Percentiles rank a stretch among this genome's conserved stretches.
Evolutionary conservation across 2,113 vertebrate species (phyloP).

Genomic region (Corythoichthys haematopterus): DNA sequence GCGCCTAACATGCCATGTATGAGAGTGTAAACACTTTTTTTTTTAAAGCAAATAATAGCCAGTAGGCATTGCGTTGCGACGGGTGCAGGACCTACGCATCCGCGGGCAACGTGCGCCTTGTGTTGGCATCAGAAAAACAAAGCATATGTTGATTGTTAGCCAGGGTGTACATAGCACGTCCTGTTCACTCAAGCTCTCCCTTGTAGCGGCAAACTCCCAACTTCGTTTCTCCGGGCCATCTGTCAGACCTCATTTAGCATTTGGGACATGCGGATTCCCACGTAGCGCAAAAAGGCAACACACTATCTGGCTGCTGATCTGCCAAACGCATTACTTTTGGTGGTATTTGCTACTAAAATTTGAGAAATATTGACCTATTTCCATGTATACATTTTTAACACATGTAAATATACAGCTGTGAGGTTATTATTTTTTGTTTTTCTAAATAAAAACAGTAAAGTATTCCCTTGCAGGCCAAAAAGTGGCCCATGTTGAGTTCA

Average conservation of each 20-base stretch:
- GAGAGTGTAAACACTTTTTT: slow-evolving; percentile 59
- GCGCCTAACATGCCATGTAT: slow-evolving; percentile 36
- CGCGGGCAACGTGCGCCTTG: slow-evolving; percentile 80
- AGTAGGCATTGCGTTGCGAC: slow-evolving; percentile 65
- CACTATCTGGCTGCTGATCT: slow-evolving; percentile 87
- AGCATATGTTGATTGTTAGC: slow-evolving; percentile 99
- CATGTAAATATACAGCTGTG: too few species aligned
- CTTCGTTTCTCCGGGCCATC: slow-evolving; percentile 97
- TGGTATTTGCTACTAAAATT: not conserved
- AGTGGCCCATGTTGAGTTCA: too few species aligned
- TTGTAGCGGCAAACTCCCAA: slow-evolving; percentile 89
- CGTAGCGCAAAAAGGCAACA: slow-evolving; percentile 88
- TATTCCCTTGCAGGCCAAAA: too few species aligned
- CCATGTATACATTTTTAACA: not conserved
- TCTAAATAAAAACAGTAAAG: too few species aligned
- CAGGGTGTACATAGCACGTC: slow-evolving; percentile 93
- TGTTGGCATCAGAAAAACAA: slow-evolving; percentile 81
- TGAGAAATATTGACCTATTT: not conserved
- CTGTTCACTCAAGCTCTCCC: slow-evolving; percentile 94
- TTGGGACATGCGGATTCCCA: slow-evolving; percentile 83
- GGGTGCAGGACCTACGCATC: slow-evolving; percentile 74
- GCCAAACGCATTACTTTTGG: slow-evolving; percentile 82
- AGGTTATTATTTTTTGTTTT: too few species aligned
- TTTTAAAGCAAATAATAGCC: slow-evolving; percentile 63
- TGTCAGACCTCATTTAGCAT: slow-evolving; percentile 98